Percentiles rank a stretch among this genome's conserved stretches.
Conservation (phyloP, 2,888 invertebrate genomes). For the Chymomyza fuscimana region DNA sequence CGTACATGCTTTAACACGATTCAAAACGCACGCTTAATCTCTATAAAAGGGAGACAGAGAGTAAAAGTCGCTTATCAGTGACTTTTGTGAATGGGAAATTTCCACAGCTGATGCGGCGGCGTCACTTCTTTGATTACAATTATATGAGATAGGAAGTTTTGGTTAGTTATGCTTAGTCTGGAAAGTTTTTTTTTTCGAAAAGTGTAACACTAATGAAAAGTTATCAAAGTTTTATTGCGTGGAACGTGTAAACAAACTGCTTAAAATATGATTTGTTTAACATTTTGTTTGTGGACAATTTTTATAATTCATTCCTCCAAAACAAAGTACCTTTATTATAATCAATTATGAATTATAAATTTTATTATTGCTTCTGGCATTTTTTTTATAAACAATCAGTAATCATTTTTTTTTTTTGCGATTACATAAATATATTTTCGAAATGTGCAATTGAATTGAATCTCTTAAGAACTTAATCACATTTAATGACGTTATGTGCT, state of each 20-base stretch:
- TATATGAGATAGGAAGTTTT: not conserved
- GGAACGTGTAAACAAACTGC: not conserved
- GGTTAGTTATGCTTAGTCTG: not conserved
- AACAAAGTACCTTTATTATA: not conserved
- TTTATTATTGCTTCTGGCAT: not conserved
- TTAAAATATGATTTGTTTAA: not conserved
- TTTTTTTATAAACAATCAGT: not conserved
- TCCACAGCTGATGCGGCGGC: conserved; percentile 22
- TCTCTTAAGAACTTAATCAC: not conserved
- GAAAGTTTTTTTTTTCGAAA: not conserved
- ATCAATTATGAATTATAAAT: not conserved
- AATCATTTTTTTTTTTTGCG: not conserved
- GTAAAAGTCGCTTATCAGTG: conserved; percentile 19
- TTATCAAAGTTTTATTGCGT: not conserved
- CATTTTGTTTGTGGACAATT: too few relatives aligned
- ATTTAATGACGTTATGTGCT: not conserved
- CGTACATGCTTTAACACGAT: conserved; percentile 1
- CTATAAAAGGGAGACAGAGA: not conserved
- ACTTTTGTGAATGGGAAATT: conserved; percentile 46
- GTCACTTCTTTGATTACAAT: not conserved
- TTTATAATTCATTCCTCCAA: not conserved
- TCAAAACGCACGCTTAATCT: not conserved
- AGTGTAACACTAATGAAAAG: too few relatives aligned
- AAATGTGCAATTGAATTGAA: too few relatives aligned
- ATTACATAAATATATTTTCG: not conserved